Conservation (phyloP, 2,888 invertebrate species). For the Brachypalpus laphriformis region DNA sequence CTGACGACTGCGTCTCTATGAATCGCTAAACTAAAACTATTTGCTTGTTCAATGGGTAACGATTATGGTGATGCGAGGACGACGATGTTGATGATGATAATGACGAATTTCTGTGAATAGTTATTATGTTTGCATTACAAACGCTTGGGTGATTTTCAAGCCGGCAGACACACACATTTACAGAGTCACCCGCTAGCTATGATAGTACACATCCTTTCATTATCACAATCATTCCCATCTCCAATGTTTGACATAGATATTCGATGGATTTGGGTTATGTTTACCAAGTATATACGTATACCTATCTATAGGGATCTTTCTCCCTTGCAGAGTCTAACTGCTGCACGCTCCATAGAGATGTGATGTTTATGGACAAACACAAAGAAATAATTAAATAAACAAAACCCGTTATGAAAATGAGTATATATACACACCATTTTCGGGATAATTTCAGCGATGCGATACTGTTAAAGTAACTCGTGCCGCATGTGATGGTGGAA, state of each 20-base stretch:
- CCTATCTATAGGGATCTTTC: not conserved
- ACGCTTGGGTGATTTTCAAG: constrained; percentile 50
- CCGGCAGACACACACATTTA: not conserved
- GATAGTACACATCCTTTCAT: not conserved
- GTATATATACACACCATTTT: not conserved
- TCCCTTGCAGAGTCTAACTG: not conserved
- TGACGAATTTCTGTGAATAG: constrained; percentile 39
- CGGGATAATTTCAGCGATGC: constrained; percentile 26
- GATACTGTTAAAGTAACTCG: constrained; percentile 50
- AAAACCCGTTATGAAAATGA: constrained; percentile 21
- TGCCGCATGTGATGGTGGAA: constrained; percentile 49
- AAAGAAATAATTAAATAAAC: constrained; percentile 69
- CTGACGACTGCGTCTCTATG: not conserved
- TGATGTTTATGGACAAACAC: constrained; percentile 55
- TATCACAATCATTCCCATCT: constrained; percentile 38
- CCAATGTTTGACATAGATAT: constrained; percentile 30
- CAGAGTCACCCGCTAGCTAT: not conserved
- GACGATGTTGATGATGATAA: constrained; percentile 19
- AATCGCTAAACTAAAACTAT: constrained; percentile 45
- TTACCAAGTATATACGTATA: constrained; percentile 10
- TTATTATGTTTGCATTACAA: constrained; percentile 62
- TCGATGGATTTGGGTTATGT: constrained; percentile 32
- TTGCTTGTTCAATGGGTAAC: constrained; percentile 34
- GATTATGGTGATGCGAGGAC: constrained; percentile 60
- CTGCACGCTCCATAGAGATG: not conserved